Base-by-base conservation (phyloP, 2,113 vertebrate species). In the Zosterops hypoxanthus region DNA sequence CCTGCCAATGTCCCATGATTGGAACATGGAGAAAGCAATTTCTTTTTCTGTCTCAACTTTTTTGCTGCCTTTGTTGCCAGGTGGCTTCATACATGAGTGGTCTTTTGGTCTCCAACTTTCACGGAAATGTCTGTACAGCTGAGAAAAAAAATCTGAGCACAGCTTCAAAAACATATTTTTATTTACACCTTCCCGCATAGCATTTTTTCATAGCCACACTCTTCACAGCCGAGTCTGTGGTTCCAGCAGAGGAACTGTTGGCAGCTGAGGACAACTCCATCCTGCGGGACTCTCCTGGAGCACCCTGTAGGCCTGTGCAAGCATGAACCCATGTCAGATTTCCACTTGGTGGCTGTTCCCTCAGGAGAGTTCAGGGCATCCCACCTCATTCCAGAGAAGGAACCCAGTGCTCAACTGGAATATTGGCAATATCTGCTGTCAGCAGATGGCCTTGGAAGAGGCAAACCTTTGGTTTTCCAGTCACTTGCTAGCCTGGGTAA, bases 1-100 rank as follows among this genome's bases (percentile, higher is more conserved):
- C 49, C 15, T 0, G 0, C 46, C 5, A 3, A 21, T 55, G 46
- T 17, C 34, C 28, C 0, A 0, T 9, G 52, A 8, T 13, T 46
- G 63, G 71, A 68, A 56, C 28, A 23, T 2, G 21, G 52, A 14
- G 34, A 53, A 46, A 49, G 20, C 7, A 46, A n/a, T 75, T 70
- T 52, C 42, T 33, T 61, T 56, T 56, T 69, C 59, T 66, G 12
- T 70, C n/a, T n/a, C 28, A 53, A 21, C 57, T 65, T 87, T 39
- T 70, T 75, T 17, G 29, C 57, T 63, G 24, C 25, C 31, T 77
- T 86, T 64, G n/a, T 77, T 61, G 80, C 66, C 36, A 68, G 41
- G 14, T 39, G 70, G 39, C 23, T 76, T 39, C 4, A 6, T 57
- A 24, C 11, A 28, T 2, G 6, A 44, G 26, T 1, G 2, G 44